Base-by-base conservation (phyloP, 2,113 vertebrate genomes). In the Orycteropus afer region DNA sequence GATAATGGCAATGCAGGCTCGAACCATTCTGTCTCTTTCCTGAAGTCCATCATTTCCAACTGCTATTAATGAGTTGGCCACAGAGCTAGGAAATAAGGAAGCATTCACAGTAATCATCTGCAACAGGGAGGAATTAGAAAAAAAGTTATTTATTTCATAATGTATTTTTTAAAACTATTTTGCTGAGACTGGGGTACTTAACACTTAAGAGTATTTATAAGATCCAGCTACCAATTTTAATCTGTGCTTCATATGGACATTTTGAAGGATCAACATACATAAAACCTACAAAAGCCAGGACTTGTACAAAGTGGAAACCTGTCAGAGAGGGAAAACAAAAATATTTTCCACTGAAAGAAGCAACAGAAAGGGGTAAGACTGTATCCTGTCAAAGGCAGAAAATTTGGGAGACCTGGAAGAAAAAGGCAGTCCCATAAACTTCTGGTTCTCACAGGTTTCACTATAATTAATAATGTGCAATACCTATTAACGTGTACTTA, bases 21-120 rank as follows among this genome's bases (percentile, higher is more conserved):
- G 99, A 95, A 99, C 99, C 99, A 99, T 99, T 95, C 99, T 99
- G 97, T 99, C 99, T 96, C 99, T 98, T 97, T 99, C 99, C 96
- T 99, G 99, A 89, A 99, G 99, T 83, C 99, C 99, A 95, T 99
- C 99, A 0, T 99, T 99, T 97, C 99, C 99, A 98, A 99, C 99
- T 29, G 99, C 99, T 94, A 99, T 99, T 91, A 99, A 98, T 89
- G 99, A 99, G 98, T 99, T 99, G 80, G 99, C 98, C 97, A 99
- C 98, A 91, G 99, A 99, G 97, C 99, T 99, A 97, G 99, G 99
- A 97, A 99, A 99, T 86, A 99, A 98, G 97, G 99, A 99, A 93
- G 99, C 99, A 97, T 99, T 99, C 99, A 99, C 99, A 98, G 99
- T 99, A 98, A 99, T 99, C 98, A 99, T 99, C 99, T 99, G 98